Evolutionary conservation across 1,140 invertebrate genomes (phyloP).

Genomic region (Calliphora vicina): DNA sequence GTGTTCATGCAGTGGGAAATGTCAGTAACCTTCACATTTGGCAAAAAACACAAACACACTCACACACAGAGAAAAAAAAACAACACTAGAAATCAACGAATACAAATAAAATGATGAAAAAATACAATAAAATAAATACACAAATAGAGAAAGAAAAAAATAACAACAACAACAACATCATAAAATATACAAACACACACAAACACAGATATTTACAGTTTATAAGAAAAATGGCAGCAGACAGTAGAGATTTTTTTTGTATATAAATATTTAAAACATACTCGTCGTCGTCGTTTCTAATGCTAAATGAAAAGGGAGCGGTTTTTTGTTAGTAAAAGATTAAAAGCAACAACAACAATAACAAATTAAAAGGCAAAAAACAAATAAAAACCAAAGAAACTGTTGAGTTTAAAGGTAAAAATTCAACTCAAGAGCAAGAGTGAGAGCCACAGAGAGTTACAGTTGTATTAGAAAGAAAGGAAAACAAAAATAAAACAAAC

Average conservation of each 20-base stretch:
- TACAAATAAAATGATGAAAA: background rate
- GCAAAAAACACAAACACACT: background rate
- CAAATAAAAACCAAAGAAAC: background rate
- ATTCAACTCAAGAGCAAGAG: slow-evolving; percentile 22
- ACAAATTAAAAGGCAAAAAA: background rate
- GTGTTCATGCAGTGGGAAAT: slow-evolving; percentile 24
- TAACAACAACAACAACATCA: background rate
- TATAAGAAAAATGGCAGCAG: slow-evolving; percentile 23
- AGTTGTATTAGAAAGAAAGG: background rate
- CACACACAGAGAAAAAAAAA: background rate
- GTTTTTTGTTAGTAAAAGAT: slow-evolving; percentile 15
- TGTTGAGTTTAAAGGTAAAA: slow-evolving; percentile 15
- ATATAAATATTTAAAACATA: slow-evolving; percentile 3
- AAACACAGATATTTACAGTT: background rate
- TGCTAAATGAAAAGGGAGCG: slow-evolving; percentile 26
- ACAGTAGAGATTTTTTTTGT: slow-evolving; percentile 21
- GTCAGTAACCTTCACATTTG: slow-evolving; percentile 35
- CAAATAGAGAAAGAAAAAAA: background rate
- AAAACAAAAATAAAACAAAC: background rate
- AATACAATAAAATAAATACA: slow-evolving; percentile 29
- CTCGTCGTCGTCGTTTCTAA: too few relatives aligned
- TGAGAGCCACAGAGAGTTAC: background rate
- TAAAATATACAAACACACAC: background rate
- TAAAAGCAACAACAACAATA: slow-evolving; percentile 18
- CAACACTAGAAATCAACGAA: background rate